phyloP scores from a whole-genome alignment of 2,113 vertebrate species.

The Forbesichthys agassizii region DNA sequence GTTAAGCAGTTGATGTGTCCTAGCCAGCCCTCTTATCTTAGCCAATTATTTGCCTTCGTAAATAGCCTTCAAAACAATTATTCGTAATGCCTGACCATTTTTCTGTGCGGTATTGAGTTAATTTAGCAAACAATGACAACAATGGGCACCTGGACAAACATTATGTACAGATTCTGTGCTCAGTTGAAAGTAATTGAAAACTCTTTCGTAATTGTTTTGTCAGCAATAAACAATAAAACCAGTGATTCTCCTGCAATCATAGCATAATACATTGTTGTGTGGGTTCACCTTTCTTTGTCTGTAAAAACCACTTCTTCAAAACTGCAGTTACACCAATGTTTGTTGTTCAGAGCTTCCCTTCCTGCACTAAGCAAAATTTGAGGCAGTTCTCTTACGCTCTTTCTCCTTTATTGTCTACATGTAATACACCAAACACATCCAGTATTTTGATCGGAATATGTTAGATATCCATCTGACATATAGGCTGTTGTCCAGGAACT shows the following conservation, averaged over 20 bases:
- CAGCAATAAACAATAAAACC: not conserved
- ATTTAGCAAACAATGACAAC: not conserved
- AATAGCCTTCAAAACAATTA: not conserved
- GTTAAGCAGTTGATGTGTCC: not conserved
- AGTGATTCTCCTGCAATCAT: too few relatives aligned
- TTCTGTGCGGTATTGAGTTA: constrained; percentile 24
- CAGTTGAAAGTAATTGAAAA: constrained; percentile 1
- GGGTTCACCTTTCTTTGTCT: too few relatives aligned
- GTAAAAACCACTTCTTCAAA: too few relatives aligned
- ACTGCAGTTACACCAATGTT: too few relatives aligned
- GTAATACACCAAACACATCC: too few relatives aligned
- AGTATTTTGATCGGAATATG: too few relatives aligned
- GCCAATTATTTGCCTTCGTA: not conserved
- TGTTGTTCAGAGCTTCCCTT: not conserved
- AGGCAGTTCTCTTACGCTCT: too few relatives aligned
- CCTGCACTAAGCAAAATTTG: not conserved
- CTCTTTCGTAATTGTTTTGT: not conserved
- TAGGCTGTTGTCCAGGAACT: too few relatives aligned
- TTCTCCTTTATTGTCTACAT: too few relatives aligned
- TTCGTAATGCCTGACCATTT: not conserved
- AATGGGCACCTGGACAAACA: not conserved
- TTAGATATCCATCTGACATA: too few relatives aligned
- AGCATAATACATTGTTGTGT: too few relatives aligned
- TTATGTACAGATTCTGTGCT: not conserved
- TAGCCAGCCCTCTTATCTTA: not conserved